These are phyloP conservation scores for Hydriomena furcata DNA, from an alignment of 2,888 invertebrate genomes.

Conservation along the genomic window DNA sequence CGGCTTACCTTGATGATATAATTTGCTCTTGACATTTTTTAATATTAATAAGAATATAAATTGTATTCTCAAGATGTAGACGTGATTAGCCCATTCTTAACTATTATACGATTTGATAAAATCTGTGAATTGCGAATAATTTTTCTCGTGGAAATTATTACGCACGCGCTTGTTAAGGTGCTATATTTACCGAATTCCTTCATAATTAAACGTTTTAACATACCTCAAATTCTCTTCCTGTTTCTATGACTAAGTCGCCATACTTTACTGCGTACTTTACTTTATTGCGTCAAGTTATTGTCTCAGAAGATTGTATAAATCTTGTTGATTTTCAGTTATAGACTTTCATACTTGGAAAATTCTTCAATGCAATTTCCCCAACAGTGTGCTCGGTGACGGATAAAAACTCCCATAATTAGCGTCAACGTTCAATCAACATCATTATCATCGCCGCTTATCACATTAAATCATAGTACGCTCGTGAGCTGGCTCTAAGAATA, in stretches of 20 bases:
- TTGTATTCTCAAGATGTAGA: constrained; percentile 28
- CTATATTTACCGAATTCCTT: constrained; percentile 16
- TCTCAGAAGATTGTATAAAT: constrained; percentile 1
- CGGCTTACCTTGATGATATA: constrained; percentile 30
- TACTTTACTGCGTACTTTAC: neutral
- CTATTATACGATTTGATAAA: constrained; percentile 14
- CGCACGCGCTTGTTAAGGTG: constrained; percentile 15
- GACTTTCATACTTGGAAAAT: constrained; percentile 20
- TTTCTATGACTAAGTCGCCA: neutral
- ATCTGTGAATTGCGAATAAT: constrained; percentile 21
- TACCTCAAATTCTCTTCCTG: constrained; percentile 10
- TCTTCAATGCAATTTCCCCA: constrained; percentile 20
- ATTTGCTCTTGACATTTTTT: constrained; percentile 37
- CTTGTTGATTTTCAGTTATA: constrained; percentile 14
- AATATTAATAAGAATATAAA: constrained; percentile 24
- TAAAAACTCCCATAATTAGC: constrained; percentile 25
- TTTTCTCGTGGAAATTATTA: constrained; percentile 16
- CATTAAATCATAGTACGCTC: constrained; percentile 31
- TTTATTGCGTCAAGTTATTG: neutral
- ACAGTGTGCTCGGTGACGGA: constrained; percentile 8
- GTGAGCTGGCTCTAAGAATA: constrained; percentile 40
- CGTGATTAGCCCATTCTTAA: constrained; percentile 27
- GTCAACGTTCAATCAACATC: constrained; percentile 23
- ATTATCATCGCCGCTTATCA: constrained; percentile 32
- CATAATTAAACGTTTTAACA: constrained; percentile 11